Evolutionary conservation across 1,140 invertebrate genomes (phyloP).

Genomic region (Bursaphelenchus mucronatus): DNA sequence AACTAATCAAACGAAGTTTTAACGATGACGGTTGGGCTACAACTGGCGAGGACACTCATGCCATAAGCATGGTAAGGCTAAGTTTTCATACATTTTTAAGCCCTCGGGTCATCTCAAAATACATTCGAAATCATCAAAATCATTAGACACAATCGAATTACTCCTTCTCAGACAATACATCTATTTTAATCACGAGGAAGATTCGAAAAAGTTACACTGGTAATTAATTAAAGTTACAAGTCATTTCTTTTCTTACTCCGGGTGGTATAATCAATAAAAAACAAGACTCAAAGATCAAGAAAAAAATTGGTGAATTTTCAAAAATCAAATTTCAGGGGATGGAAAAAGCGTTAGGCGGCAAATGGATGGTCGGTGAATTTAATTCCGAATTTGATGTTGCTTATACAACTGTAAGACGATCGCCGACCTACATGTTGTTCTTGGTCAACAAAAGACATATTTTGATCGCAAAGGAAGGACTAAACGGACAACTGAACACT

Average conservation of each 20-base stretch:
- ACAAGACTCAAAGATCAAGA: neutral
- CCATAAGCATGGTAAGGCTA: slow-evolving; percentile 19
- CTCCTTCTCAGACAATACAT: too few species aligned
- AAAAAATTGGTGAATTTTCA: neutral
- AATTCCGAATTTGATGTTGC: slow-evolving; percentile 25
- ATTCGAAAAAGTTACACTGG: too few species aligned
- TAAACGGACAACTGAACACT: too few species aligned
- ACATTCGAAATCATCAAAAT: too few species aligned
- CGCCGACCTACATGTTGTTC: slow-evolving; percentile 31
- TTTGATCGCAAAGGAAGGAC: slow-evolving; percentile 27
- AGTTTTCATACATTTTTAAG: too few species aligned
- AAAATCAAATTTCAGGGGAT: slow-evolving; percentile 15
- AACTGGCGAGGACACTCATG: slow-evolving; percentile 24
- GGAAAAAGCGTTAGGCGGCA: slow-evolving; percentile 26
- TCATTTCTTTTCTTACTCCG: too few species aligned
- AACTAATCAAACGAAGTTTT: too few species aligned
- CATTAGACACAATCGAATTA: too few species aligned
- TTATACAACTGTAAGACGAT: slow-evolving; percentile 33
- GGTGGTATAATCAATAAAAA: neutral
- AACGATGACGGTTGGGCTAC: slow-evolving; percentile 10
- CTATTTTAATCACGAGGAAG: too few species aligned
- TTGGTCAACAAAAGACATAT: slow-evolving; percentile 27
- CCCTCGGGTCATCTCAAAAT: too few species aligned
- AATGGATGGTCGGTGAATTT: slow-evolving; percentile 29
- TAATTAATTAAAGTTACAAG: too few species aligned